These are phyloP conservation scores for Oikopleura vanhoeffeni DNA, from an alignment of 23 tunicate species.

Conservation along the genomic window DNA sequence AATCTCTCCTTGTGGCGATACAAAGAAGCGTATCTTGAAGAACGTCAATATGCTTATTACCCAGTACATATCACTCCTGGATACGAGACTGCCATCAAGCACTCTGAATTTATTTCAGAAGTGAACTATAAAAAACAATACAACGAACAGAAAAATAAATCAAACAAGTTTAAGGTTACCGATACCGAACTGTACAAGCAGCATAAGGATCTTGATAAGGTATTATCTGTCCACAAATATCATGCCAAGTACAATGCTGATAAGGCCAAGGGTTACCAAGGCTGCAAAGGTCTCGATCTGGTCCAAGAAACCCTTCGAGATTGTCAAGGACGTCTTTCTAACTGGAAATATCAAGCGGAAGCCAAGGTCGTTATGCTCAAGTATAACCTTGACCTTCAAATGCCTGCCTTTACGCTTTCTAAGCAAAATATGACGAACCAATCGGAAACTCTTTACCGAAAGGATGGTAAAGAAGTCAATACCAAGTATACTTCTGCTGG, in stretches of 20 bases:
- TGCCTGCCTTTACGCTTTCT: constrained; percentile 29
- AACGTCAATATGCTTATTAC: constrained; percentile 41
- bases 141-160: constrained; percentile 26
- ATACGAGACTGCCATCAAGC: constrained; percentile 64
- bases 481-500: constrained; percentile 1
- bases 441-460: background rate
- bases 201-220: constrained; percentile 18
- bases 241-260: background rate
- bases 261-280: constrained; percentile 1
- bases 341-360: constrained; percentile 25
- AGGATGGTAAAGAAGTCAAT: background rate
- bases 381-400: constrained; percentile 57
- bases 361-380: constrained; percentile 52
- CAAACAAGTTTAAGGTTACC: constrained; percentile 25
- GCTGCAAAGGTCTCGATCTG: background rate
- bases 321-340: background rate
- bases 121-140: constrained; percentile 40
- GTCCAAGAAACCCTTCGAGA: constrained; percentile 10
- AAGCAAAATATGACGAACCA: background rate
- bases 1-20: constrained; percentile 19
- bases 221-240: background rate
- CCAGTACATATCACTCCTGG: constrained; percentile 88
- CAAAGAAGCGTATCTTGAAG: constrained; percentile 77
- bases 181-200: constrained; percentile 36
- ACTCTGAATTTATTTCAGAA: constrained; percentile 48